Conservation (phyloP, 1,140 invertebrate genomes). For the Leptopilina boulardi region DNA sequence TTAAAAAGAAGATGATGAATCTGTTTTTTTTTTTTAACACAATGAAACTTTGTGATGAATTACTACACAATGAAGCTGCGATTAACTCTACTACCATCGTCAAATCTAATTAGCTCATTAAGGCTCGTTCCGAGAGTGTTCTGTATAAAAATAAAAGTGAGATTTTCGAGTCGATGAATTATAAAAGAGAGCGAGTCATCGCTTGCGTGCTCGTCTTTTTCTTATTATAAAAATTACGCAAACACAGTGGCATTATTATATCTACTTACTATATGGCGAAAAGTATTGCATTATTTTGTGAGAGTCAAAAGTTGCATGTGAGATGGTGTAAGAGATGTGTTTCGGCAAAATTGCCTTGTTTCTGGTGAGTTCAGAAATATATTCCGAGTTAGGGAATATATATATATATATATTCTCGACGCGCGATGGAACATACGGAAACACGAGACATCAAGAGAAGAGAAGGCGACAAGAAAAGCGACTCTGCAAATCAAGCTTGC, state of each 20-base stretch:
- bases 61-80: too few relatives aligned
- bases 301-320: slow-evolving; percentile 8
- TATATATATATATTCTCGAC: background rate
- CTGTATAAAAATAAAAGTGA: slow-evolving; percentile 64
- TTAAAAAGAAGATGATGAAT: background rate
- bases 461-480: slow-evolving; percentile 33
- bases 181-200: slow-evolving; percentile 45
- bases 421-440: slow-evolving; percentile 26
- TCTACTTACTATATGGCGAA: slow-evolving; percentile 43
- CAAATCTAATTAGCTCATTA: slow-evolving; percentile 63
- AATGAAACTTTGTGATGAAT: background rate
- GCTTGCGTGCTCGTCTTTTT: slow-evolving; percentile 53
- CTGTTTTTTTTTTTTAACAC: background rate
- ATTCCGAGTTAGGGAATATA: background rate
- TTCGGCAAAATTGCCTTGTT: slow-evolving; percentile 37
- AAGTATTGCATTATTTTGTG: slow-evolving; percentile 54
- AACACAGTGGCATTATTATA: slow-evolving; percentile 53
- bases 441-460: slow-evolving; percentile 35
- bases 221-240: slow-evolving; percentile 68
- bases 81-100: slow-evolving; percentile 43
- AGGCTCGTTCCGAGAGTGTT: slow-evolving; percentile 55
- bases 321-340: slow-evolving; percentile 41
- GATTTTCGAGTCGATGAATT: slow-evolving; percentile 57
- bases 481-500: slow-evolving; percentile 38
- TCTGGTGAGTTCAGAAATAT: background rate